Evolutionary conservation across 1,140 invertebrate genomes (phyloP).

Genomic region (Agrypnia vestita): DNA sequence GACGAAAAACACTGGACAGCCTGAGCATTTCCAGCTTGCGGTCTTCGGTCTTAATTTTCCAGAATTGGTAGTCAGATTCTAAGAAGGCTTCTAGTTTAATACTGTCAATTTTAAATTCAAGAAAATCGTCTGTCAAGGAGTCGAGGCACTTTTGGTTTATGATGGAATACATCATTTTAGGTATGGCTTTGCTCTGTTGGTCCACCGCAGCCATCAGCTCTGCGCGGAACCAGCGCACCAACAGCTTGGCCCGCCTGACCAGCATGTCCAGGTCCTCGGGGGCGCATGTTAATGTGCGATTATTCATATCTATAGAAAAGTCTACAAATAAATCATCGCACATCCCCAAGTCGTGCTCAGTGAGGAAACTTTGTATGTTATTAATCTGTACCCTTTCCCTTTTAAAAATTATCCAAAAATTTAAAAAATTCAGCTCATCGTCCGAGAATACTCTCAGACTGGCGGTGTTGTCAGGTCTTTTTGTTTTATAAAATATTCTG

Average conservation of each 20-base stretch:
- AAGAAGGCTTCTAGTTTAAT: background rate
- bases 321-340: background rate
- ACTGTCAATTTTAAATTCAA: background rate
- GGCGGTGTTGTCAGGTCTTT: too few relatives aligned
- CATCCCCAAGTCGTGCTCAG: too few relatives aligned
- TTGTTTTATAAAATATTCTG: too few relatives aligned
- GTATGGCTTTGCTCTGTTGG: background rate
- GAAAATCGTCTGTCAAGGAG: background rate
- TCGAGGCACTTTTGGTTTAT: background rate
- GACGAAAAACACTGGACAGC: background rate
- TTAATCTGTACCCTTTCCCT: too few relatives aligned
- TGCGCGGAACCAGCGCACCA: background rate
- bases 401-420: too few relatives aligned
- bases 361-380: too few relatives aligned
- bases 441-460: too few relatives aligned
- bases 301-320: background rate
- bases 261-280: background rate
- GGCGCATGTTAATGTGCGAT: background rate
- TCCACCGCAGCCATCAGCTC: background rate
- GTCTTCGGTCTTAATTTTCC: background rate
- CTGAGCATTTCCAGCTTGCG: background rate
- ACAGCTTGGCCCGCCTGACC: background rate
- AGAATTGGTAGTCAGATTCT: background rate
- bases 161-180: background rate
- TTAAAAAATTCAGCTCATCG: too few relatives aligned